phyloP scores from a whole-genome alignment of 2,113 vertebrate species.

The Gopherus flavomarginatus region DNA sequence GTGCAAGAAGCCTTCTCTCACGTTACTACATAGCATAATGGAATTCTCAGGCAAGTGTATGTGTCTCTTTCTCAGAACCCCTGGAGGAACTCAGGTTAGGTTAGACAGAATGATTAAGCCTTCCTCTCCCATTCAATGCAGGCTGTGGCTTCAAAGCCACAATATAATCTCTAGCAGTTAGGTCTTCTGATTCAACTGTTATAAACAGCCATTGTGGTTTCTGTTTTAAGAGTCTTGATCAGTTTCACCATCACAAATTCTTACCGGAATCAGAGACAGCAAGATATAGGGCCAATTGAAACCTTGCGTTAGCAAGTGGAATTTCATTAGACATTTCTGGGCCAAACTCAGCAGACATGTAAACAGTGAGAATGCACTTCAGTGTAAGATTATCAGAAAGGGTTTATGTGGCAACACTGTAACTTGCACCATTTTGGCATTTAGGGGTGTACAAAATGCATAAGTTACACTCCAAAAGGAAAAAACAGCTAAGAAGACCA shows the following conservation, averaged over 20 bases:
- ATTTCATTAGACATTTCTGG: neutral
- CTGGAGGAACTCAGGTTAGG: accelerated
- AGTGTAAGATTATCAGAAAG: neutral
- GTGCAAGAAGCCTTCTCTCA: neutral
- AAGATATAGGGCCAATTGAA: neutral
- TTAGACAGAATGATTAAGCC: neutral
- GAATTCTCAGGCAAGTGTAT: neutral
- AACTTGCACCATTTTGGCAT: neutral
- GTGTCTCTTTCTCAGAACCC: neutral
- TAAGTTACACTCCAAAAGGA: neutral
- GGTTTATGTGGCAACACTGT: neutral
- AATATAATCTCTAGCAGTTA: neutral
- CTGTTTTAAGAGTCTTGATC: neutral
- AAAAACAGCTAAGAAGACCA: neutral
- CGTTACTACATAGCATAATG: neutral
- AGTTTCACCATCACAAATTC: neutral
- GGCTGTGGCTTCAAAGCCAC: neutral
- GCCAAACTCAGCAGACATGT: neutral
- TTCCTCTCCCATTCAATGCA: neutral
- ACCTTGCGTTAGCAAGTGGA: neutral
- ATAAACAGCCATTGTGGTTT: neutral
- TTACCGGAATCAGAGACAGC: neutral
- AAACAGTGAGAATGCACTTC: neutral
- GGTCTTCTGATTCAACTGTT: neutral
- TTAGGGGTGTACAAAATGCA: neutral